Base-by-base conservation (phyloP, 2,113 vertebrate genomes). In the Suncus etruscus region DNA sequence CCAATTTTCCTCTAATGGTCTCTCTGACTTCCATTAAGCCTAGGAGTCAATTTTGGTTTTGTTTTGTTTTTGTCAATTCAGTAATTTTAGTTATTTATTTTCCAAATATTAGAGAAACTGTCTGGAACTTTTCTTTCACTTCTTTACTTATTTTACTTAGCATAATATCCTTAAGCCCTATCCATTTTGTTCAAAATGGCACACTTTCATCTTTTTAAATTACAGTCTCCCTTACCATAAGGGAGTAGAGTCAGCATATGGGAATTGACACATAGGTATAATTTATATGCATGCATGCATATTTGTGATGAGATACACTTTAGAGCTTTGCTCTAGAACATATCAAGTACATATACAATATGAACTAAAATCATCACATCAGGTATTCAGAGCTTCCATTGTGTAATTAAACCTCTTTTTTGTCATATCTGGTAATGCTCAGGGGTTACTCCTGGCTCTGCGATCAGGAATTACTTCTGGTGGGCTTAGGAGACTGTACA, bases 301-400 rank as follows among this genome's bases (percentile, higher is more conserved):
- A 29, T 89, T 3, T 48, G 11, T 70, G 25, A 20, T 88, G 27
- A 83, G 50, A 83, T 58, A 54, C 79, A 83, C 91, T 85, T 65
- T 73, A 50, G 27, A 70, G 61, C 39, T 63, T 45, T 11, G 22
- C 0, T 73, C 0, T 72, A 66, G 65, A 45, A 89, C 45, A 51
- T 66, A 65, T 77, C 22, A 84, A 92, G 45, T 73, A 65, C 70
- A 8, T 20, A 7, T 22, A 48, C 79, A 83, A 31, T 58, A 81
- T 39, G 68, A 82, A 61, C 27, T 75, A 48, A 0, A 69, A 11
- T 87, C 22, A 48, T 29, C 15, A 15, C 25, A 69, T n/a, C 14
- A 45, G 24, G 39, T 69, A 16, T 69, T n/a, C 10, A 16, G 68
- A n/a, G 14, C n/a, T 69, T 39, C n/a, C 58, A 39, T 39, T 50